Percentiles rank a stretch among this genome's conserved stretches.
Conservation (phyloP, 2,113 vertebrate genomes). For the Aegotheles bennettii region DNA sequence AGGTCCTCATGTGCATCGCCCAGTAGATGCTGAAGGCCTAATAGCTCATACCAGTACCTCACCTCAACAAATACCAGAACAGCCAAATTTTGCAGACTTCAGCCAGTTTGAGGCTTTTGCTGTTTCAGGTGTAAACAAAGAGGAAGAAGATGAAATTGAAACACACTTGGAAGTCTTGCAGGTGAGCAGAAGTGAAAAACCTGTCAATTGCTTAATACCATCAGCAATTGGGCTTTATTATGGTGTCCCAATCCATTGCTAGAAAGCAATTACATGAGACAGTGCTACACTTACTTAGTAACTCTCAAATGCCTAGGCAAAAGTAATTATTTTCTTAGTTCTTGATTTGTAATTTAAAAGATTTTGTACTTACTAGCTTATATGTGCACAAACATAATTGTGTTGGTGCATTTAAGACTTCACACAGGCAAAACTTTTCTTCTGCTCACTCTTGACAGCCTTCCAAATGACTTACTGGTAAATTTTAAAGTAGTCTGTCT, state of each 20-base stretch:
- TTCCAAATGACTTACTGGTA: background rate
- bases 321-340: background rate
- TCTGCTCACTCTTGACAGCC: background rate
- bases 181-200: conserved; percentile 66
- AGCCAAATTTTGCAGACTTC: conserved; percentile 99
- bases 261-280: background rate
- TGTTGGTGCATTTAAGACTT: background rate
- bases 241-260: background rate
- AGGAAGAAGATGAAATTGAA: conserved; percentile 86
- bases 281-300: background rate
- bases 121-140: conserved; percentile 81
- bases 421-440: background rate
- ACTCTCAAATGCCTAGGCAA: background rate
- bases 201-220: background rate
- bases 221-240: background rate
- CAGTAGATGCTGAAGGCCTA: conserved; percentile 82
- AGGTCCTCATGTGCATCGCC: conserved; percentile 83
- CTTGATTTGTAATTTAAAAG: background rate
- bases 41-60: conserved; percentile 86
- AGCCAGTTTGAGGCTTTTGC: conserved; percentile 95
- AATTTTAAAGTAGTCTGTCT: background rate
- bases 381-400: background rate
- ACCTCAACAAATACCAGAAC: conserved; percentile 95
- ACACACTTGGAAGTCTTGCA: conserved; percentile 81
- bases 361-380: background rate